Evolutionary conservation across 2,113 vertebrate genomes (phyloP).

Genomic region (Lepisosteus oculatus): DNA sequence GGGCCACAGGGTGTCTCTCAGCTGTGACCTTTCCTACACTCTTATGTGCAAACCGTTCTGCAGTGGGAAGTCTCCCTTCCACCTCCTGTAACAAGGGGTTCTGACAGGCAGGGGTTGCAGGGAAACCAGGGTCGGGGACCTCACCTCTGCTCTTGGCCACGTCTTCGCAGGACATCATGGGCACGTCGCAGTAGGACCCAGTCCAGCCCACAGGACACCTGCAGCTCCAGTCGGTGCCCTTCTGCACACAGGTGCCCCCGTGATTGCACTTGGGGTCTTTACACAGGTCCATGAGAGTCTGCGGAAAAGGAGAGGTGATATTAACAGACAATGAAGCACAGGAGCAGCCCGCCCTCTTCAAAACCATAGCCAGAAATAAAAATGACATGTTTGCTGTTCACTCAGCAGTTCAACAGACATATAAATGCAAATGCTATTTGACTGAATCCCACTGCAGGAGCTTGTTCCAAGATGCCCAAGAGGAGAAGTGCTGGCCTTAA

Average conservation of each 20-base stretch:
- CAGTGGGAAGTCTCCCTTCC: too few species aligned
- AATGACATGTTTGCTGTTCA: too few species aligned
- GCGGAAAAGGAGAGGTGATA: slow-evolving; percentile 21
- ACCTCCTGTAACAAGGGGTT: too few species aligned
- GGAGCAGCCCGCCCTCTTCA: too few species aligned
- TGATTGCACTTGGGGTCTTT: slow-evolving; percentile 77
- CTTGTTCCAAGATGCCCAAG: too few species aligned
- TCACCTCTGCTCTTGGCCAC: slow-evolving; percentile 72
- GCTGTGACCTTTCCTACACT: too few species aligned
- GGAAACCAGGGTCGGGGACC: background rate
- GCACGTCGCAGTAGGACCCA: slow-evolving; percentile 86
- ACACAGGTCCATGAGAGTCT: slow-evolving; percentile 80
- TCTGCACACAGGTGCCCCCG: slow-evolving; percentile 77
- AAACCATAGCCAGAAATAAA: too few species aligned
- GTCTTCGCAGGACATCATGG: slow-evolving; percentile 76
- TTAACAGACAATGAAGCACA: background rate
- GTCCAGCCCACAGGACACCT: slow-evolving; percentile 73
- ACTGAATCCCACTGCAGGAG: background rate
- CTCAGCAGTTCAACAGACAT: too few species aligned
- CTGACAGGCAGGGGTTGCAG: too few species aligned
- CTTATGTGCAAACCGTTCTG: too few species aligned
- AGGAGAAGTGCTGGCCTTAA: too few species aligned
- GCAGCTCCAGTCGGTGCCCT: slow-evolving; percentile 69
- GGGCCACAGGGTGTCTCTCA: too few species aligned
- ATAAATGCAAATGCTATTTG: background rate